These are phyloP conservation scores for Lagorchestes hirsutus DNA, from an alignment of 2,797 vertebrate species.

Conservation along the genomic window DNA sequence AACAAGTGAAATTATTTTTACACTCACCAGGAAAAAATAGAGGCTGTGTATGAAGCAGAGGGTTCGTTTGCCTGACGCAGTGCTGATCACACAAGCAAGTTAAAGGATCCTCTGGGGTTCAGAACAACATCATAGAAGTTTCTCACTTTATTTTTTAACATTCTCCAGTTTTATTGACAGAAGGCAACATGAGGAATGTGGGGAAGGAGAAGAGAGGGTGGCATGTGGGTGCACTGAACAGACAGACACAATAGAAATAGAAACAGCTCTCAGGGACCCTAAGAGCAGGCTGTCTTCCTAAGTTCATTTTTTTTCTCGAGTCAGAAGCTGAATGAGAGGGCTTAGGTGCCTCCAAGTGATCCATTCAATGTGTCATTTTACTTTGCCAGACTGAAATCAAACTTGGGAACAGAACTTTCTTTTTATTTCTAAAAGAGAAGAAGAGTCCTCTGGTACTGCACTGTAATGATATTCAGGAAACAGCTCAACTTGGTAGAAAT, in stretches of 20 bases:
- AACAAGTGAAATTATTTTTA: constrained; percentile 70
- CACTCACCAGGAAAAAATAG: constrained; percentile 49
- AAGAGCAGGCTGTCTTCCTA: background rate
- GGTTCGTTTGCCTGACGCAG: constrained; percentile 54
- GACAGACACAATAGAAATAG: constrained; percentile 8
- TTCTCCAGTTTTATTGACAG: constrained; percentile 34
- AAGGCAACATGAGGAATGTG: background rate
- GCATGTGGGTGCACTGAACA: background rate
- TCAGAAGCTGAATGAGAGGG: background rate
- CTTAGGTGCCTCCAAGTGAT: background rate
- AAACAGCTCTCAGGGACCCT: constrained; percentile 15
- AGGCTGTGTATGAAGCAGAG: constrained; percentile 18
- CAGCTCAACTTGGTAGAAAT: background rate
- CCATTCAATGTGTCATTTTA: background rate
- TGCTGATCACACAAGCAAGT: constrained; percentile 48
- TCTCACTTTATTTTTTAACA: constrained; percentile 4
- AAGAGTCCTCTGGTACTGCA: background rate
- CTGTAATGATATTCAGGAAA: background rate
- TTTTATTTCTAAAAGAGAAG: background rate
- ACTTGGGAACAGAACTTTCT: background rate
- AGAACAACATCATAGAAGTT: background rate
- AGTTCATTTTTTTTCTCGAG: background rate
- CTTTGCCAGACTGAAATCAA: background rate
- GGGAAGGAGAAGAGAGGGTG: background rate
- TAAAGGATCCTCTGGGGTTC: constrained; percentile 32